Percentiles rank a stretch among this genome's conserved stretches.
Evolutionary conservation across 2,888 invertebrate species (phyloP).

Genomic region (Notocelia uddmanniana): DNA sequence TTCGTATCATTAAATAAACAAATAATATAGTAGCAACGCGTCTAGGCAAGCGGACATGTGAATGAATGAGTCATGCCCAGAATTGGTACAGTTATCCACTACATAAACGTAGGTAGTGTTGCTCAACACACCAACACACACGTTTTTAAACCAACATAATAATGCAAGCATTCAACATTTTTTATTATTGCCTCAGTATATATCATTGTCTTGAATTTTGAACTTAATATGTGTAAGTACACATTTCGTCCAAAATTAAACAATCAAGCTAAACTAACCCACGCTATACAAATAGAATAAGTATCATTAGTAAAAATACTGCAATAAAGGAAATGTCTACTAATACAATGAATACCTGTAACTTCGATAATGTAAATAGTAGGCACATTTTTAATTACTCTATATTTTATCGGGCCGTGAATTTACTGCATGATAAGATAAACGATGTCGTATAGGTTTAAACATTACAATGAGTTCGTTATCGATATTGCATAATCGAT

Average conservation of each 20-base stretch:
- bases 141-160: constrained; percentile 6
- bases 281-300: constrained; percentile 1
- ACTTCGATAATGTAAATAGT: constrained; percentile 40
- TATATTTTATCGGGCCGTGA: constrained; percentile 8
- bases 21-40: constrained; percentile 43
- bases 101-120: constrained; percentile 58
- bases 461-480: constrained; percentile 55
- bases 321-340: constrained; percentile 18
- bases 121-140: constrained; percentile 10
- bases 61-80: constrained; percentile 80
- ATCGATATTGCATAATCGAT: constrained; percentile 71
- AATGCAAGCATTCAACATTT: not conserved
- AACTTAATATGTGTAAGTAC: no score
- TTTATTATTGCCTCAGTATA: no score
- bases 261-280: not conserved
- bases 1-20: constrained; percentile 41
- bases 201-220: not conserved
- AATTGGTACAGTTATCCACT: constrained; percentile 73
- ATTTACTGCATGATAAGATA: constrained; percentile 21
- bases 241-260: no score
- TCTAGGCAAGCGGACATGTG: constrained; percentile 64
- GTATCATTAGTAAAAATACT: not conserved
- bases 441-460: constrained; percentile 55
- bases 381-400: constrained; percentile 13
- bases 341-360: constrained; percentile 20